Percentiles rank a stretch among this genome's conserved stretches.
Conservation (phyloP, 2,888 invertebrate species). For the Philopedon plagiatum region DNA sequence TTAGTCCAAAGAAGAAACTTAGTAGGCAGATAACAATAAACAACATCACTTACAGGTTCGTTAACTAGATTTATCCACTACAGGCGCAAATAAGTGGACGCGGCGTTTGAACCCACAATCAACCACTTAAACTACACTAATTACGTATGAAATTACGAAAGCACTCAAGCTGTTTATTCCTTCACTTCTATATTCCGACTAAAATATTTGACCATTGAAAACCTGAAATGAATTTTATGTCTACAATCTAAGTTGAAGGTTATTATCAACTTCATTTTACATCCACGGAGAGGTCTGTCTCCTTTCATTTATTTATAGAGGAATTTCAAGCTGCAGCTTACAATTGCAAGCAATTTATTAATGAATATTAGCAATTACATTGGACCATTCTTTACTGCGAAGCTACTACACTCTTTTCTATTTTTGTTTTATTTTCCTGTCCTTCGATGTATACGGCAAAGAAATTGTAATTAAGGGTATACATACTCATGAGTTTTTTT, state of each 20-base stretch:
- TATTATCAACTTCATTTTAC: conserved; percentile 63
- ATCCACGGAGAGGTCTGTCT: conserved; percentile 56
- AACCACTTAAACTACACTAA: conserved; percentile 54
- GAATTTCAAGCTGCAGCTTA: conserved; percentile 58
- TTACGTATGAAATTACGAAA: conserved; percentile 57
- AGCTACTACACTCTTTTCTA: conserved; percentile 46
- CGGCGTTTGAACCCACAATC: conserved; percentile 34
- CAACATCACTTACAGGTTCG: conserved; percentile 44
- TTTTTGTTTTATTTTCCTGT: conserved; percentile 45
- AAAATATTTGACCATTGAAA: conserved; percentile 63
- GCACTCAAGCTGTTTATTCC: conserved; percentile 57
- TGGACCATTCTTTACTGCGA: conserved; percentile 54
- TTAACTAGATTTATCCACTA: conserved; percentile 42
- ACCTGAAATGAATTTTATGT: conserved; percentile 64
- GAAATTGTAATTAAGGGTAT: conserved; percentile 52
- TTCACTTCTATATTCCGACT: conserved; percentile 61
- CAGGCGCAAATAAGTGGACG: conserved; percentile 5
- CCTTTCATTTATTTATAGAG: conserved; percentile 61
- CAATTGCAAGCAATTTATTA: conserved; percentile 60
- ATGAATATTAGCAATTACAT: conserved; percentile 59
- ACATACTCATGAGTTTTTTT: conserved; percentile 43
- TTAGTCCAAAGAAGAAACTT: conserved; percentile 43
- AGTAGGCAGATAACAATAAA: conserved; percentile 39
- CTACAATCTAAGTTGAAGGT: conserved; percentile 63
- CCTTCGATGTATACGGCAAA: conserved; percentile 46